Conservation (phyloP, 2,888 invertebrate species). For the Pyrochroa serraticornis region DNA sequence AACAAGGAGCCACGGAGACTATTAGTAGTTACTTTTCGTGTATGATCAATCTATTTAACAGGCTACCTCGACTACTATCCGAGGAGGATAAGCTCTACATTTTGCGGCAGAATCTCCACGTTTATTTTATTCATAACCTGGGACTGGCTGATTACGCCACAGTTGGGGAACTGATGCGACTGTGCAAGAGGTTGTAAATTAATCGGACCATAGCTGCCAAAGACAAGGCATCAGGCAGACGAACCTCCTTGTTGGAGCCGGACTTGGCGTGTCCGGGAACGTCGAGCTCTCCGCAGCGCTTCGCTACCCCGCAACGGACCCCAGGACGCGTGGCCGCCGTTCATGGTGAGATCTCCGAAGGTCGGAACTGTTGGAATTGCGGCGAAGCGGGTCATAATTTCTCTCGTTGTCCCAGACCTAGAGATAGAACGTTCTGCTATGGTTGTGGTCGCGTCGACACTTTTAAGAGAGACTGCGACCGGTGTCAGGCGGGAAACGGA, state of each 20-base stretch:
- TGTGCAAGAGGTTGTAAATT: background rate
- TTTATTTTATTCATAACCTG: background rate
- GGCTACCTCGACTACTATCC: background rate
- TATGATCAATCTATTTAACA: conserved; percentile 16
- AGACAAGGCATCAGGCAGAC: background rate
- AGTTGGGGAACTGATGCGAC: background rate
- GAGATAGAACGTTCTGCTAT: no score
- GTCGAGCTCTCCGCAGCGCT: no score
- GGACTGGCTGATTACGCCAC: background rate
- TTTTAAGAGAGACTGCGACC: no score
- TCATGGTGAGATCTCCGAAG: no score
- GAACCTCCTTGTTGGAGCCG: background rate
- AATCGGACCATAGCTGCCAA: background rate
- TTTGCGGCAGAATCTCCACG: background rate
- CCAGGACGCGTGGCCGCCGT: no score
- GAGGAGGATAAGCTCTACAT: background rate
- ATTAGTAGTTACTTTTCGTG: conserved; percentile 28
- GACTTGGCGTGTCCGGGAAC: background rate
- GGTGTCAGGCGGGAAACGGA: no score
- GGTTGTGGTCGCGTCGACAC: no score
- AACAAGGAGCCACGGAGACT: conserved; percentile 37
- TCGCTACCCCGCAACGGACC: no score
- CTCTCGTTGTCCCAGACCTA: no score
- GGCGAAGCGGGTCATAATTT: no score
- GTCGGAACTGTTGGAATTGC: no score